phyloP scores from a whole-genome alignment of 2,888 invertebrate species.

The Seira ritae region DNA sequence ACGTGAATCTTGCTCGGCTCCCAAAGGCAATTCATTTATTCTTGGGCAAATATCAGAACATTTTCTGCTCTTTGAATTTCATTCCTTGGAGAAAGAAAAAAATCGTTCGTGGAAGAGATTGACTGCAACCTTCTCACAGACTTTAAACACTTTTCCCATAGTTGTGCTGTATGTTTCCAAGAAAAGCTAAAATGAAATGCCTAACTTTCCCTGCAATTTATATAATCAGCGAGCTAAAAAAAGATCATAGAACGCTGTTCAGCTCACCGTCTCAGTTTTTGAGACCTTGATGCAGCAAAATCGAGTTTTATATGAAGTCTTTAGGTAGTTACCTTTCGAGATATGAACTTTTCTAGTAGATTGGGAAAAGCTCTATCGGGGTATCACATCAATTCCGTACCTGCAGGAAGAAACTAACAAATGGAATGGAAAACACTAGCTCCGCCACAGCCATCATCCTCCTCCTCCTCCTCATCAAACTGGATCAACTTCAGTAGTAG shows the following conservation, averaged over 20 bases:
- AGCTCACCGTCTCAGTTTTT: too few relatives aligned
- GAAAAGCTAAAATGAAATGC: background rate
- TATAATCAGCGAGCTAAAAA: background rate
- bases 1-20: slow-evolving; percentile 6
- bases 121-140: background rate
- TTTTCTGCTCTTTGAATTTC: background rate
- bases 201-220: background rate
- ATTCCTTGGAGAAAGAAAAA: background rate
- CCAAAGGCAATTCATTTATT: background rate
- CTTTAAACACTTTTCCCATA: background rate
- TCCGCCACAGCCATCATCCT: background rate
- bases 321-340: too few relatives aligned
- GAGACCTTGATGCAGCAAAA: too few relatives aligned
- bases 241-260: background rate
- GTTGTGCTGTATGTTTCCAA: background rate
- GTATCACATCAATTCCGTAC: background rate
- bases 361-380: too few relatives aligned
- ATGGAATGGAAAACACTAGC: background rate
- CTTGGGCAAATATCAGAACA: background rate
- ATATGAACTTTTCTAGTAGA: too few relatives aligned
- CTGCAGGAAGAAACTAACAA: background rate
- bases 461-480: background rate
- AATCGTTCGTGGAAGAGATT: background rate
- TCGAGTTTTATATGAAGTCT: too few relatives aligned
- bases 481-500: slow-evolving; percentile 28